Base-by-base conservation (phyloP, 1,140 invertebrate species). In the Solenopsis fugax region DNA sequence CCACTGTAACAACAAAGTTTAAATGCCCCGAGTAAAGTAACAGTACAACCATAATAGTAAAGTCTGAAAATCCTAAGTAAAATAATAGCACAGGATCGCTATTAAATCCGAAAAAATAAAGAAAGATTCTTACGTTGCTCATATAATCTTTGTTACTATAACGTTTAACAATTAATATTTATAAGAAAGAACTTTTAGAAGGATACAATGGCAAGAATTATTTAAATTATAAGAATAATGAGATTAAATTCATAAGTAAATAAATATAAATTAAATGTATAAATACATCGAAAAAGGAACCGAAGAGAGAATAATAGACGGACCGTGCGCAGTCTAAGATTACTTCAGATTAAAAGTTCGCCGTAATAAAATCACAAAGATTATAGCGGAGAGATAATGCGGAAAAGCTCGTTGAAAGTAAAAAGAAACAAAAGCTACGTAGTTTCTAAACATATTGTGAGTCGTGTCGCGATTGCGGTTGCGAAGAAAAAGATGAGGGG, bases 281-380 rank as follows among this genome's bases (percentile, higher is more conserved):
- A 77, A 67, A 45, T 18, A 60, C n/a, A 21, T 45, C 41, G 18
- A 52, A 48, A 41, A 81, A 6, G 0, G 0, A n/a, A 0, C 29
- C 16, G 12, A 10, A 34, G 1, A 29, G 4, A n/a, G 24, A 58
- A 58, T 16, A 34, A 58, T 80, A 82, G 0, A 37, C 64, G 37
- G 6, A 56, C 41, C 1, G 62, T 67, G 6, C 65, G 24, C 64
- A 65, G 12, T 56, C 18, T 48, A 58, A 48, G 54, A 45, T 73
- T 73, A 60, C 29, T 48, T n/a, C 18, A 21, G 80, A 82, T 82
- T 72, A 73, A 58, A 82, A 82, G 52, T 82, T 82, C 16, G 37
- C 52, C 41, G 45, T 52, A 34, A 82, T 48, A 72, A 82, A 82
- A 82, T 81, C 77, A 71, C 64, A 50, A 48, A 52, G 77, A 81